phyloP scores from a whole-genome alignment of 2,797 vertebrate genomes.

The Acridotheres tristis region DNA sequence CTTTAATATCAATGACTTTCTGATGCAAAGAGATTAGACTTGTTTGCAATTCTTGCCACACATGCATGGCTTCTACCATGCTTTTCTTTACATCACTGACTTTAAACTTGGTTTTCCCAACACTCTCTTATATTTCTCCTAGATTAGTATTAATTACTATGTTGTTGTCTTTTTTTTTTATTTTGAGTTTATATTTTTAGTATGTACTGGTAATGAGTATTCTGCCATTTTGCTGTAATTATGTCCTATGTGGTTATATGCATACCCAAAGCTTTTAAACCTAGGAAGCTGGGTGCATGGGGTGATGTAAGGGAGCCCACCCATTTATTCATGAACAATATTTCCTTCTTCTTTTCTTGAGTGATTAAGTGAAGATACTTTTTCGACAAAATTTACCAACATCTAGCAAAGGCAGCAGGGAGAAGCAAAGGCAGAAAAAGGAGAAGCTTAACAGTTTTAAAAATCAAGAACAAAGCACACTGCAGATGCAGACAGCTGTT shows the following conservation, averaged over 20 bases:
- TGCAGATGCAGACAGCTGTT: neutral
- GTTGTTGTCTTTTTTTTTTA: neutral
- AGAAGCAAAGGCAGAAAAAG: neutral
- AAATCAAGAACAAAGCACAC: neutral
- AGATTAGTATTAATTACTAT: neutral
- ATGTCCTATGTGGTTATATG: neutral
- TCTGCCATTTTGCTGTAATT: neutral
- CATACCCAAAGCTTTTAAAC: neutral
- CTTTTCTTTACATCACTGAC: neutral
- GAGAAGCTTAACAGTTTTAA: neutral
- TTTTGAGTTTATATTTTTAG: neutral
- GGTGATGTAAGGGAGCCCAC: neutral
- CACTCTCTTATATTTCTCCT: neutral
- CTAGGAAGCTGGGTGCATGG: neutral
- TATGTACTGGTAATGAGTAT: neutral
- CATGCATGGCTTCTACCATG: neutral
- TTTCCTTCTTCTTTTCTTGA: neutral
- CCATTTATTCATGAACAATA: neutral
- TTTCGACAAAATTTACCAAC: neutral
- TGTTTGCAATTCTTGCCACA: neutral
- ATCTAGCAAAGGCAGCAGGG: neutral
- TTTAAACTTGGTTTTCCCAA: neutral
- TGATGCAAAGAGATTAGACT: neutral
- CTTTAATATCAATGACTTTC: neutral
- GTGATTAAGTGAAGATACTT: neutral